Conservation (phyloP, 1,140 invertebrate species). For the Sweltsa coloradensis region DNA sequence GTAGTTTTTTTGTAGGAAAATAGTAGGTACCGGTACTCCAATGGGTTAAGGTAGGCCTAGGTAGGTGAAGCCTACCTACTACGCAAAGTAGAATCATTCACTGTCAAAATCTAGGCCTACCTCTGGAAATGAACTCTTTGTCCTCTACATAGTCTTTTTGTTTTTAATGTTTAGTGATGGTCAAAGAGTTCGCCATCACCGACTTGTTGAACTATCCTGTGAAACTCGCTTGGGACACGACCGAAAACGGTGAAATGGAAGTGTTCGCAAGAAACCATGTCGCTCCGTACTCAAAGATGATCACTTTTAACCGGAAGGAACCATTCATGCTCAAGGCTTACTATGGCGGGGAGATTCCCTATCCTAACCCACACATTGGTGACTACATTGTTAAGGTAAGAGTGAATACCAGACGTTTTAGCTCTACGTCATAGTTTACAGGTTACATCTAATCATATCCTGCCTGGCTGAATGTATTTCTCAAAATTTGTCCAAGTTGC, state of each 20-base stretch:
- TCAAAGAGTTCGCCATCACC: conserved; percentile 85
- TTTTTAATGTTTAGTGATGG: too few relatives aligned
- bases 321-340: conserved; percentile 75
- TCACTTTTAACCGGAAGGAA: conserved; percentile 83
- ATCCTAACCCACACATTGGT: conserved; percentile 71
- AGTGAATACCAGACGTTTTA: conserved; percentile 3
- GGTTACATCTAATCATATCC: too few relatives aligned
- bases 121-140: too few relatives aligned
- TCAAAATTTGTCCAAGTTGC: too few relatives aligned
- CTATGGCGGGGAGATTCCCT: conserved; percentile 61
- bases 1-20: too few relatives aligned
- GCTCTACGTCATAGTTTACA: conserved; percentile 3
- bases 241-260: conserved; percentile 49
- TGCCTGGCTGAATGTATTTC: too few relatives aligned
- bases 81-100: too few relatives aligned
- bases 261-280: conserved; percentile 82
- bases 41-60: too few relatives aligned
- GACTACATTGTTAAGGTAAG: conserved; percentile 28
- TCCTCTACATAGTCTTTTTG: too few relatives aligned
- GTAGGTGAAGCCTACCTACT: too few relatives aligned
- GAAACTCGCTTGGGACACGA: conserved; percentile 71
- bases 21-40: too few relatives aligned
- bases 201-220: conserved; percentile 90
- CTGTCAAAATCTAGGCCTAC: too few relatives aligned
- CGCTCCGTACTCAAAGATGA: conserved; percentile 84